These are phyloP conservation scores for Zoanthus sociatus DNA, from an alignment of 92 coral and sea anemone genomes.

Conservation along the genomic window DNA sequence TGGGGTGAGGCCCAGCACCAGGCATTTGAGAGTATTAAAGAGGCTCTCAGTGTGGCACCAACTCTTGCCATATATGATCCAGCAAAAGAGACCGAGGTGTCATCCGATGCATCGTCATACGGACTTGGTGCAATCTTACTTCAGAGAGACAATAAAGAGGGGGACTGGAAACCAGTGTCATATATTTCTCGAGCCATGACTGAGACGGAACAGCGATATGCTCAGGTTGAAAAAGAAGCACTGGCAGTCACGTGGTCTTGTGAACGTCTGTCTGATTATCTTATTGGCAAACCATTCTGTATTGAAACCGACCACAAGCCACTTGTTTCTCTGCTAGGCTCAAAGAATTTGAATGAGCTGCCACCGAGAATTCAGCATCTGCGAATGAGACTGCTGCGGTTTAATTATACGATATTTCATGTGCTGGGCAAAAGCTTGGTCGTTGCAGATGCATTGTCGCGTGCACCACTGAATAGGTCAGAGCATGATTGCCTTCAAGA, in stretches of 20 bases:
- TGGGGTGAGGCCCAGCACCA: conserved; percentile 71
- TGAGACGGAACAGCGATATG: conserved; percentile 55
- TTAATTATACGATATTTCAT: conserved; percentile 57
- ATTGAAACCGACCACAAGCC: conserved; percentile 64
- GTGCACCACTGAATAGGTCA: conserved; percentile 33
- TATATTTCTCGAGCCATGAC: conserved; percentile 15
- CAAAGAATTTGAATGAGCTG: conserved; percentile 59
- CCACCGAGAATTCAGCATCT: conserved; percentile 55
- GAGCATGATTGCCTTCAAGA: conserved; percentile 44
- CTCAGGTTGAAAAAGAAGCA: conserved; percentile 59
- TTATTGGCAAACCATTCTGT: conserved; percentile 39
- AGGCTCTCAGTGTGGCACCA: conserved; percentile 46
- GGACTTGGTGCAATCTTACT: conserved; percentile 23
- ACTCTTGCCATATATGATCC: conserved; percentile 18
- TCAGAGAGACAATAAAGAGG: neutral
- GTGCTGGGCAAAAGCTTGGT: conserved; percentile 51
- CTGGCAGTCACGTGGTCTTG: conserved; percentile 53
- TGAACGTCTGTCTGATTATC: conserved; percentile 53
- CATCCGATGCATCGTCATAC: conserved; percentile 34
- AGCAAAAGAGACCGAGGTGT: conserved; percentile 27
- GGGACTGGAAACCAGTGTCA: conserved; percentile 19
- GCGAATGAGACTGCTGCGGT: conserved; percentile 56
- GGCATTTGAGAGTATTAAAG: conserved; percentile 61
- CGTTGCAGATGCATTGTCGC: conserved; percentile 60
- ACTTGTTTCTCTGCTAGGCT: conserved; percentile 57